phyloP scores from a whole-genome alignment of 1,140 invertebrate species.

The Sarcophaga bullata region DNA sequence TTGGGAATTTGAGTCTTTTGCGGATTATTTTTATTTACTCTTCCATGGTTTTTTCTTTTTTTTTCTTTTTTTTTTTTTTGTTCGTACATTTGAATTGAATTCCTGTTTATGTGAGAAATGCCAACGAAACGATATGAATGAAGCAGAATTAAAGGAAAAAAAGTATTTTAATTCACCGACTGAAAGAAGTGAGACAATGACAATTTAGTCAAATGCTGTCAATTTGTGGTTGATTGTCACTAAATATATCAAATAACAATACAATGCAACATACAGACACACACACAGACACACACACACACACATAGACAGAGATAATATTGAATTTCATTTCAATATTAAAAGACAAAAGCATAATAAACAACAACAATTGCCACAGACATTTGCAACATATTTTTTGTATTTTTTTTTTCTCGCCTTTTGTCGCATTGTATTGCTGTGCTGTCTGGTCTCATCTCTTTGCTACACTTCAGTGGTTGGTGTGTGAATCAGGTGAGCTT shows the following conservation, averaged over 20 bases:
- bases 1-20: too few species aligned
- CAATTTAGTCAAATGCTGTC: slow-evolving; percentile 26
- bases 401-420: background rate
- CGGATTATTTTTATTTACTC: too few species aligned
- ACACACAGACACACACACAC: background rate
- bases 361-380: background rate
- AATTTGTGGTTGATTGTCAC: slow-evolving; percentile 24
- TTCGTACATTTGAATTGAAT: background rate
- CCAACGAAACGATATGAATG: too few species aligned
- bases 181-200: background rate
- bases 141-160: background rate
- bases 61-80: too few species aligned
- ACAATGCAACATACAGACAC: too few species aligned
- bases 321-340: slow-evolving; percentile 16
- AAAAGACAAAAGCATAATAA: background rate
- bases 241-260: slow-evolving; percentile 13
- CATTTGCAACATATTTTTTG: background rate
- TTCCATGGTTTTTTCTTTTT: too few species aligned
- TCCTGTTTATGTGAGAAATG: too few species aligned
- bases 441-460: background rate
- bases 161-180: slow-evolving; percentile 4
- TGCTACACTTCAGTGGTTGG: background rate
- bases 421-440: background rate
- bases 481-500: background rate
- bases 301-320: background rate